phyloP scores from a whole-genome alignment of 2,797 vertebrate genomes.

The Calcarius lapponicus region DNA sequence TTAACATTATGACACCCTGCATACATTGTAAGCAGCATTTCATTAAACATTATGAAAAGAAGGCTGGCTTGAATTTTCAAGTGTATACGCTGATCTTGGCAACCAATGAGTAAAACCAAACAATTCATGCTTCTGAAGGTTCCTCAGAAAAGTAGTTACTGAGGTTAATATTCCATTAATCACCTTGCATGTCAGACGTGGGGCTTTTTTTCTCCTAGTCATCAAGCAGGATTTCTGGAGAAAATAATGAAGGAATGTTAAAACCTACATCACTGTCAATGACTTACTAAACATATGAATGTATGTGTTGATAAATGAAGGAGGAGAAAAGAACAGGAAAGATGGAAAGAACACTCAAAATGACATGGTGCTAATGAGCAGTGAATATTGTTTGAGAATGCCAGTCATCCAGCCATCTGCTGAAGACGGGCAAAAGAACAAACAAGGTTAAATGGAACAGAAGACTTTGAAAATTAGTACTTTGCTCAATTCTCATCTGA shows the following conservation, averaged over 20 bases:
- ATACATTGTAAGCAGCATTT: slow-evolving; percentile 1
- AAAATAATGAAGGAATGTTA: slow-evolving; percentile 44
- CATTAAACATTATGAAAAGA: neutral
- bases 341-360: slow-evolving; percentile 53
- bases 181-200: neutral
- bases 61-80: slow-evolving; percentile 13
- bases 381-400: slow-evolving; percentile 41
- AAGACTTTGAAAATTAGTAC: neutral
- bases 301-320: slow-evolving; percentile 49
- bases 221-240: slow-evolving; percentile 27
- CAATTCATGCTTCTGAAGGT: neutral
- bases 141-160: slow-evolving; percentile 35
- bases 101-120: neutral
- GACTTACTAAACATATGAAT: slow-evolving; percentile 43
- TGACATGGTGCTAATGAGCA: slow-evolving; percentile 68
- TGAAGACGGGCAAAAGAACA: slow-evolving; percentile 51
- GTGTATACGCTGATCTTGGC: neutral
- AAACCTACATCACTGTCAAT: slow-evolving; percentile 30
- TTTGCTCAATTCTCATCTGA: neutral
- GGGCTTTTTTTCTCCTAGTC: neutral
- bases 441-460: slow-evolving; percentile 57
- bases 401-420: slow-evolving; percentile 63
- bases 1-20: slow-evolving; percentile 20
- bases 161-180: slow-evolving; percentile 62
- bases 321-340: slow-evolving; percentile 26